Evolutionary conservation across 2,113 vertebrate genomes (phyloP), one percentile per base, ranked within the genome.

Genomic region (Zosterops pallidus): DNA sequence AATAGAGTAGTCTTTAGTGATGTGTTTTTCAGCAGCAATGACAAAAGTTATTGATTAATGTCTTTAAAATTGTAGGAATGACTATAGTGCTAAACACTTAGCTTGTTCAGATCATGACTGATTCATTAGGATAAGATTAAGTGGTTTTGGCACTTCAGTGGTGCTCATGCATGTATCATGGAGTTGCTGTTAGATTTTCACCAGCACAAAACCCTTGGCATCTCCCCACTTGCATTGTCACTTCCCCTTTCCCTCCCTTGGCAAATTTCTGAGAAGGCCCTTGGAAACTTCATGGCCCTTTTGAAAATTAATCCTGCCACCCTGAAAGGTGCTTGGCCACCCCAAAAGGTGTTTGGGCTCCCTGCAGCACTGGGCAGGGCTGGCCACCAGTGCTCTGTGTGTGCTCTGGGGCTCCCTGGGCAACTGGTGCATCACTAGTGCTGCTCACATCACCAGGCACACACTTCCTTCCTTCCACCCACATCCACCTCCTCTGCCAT

Each of bases 391-490:
- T 1, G 47, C 26, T 49, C 26, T 25, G 14, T 44, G 52, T 33
- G 24, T 44, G 60, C 70, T 63, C 42, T 2, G 10, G 14, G 42
- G 50, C 69, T 62, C 57, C 41, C 23, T 12, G 82, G 67, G 72
- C 92, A 82, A 81, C 84, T 3, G 53, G 26, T 33, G 50, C 78
- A 59, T 53, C 15, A 1, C 86, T 52, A 7, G 23, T 25, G 62
- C 86, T 23, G 62, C 64, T 90, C 25, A 8, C 90, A 78, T 85
- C 93, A 47, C 82, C 33, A 6, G 28, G 2, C 15, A 5, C 31
- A 82, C 56, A 4, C 92, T 93, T 96, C 94, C 95, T 90, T 94
- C 95, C 95, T 96, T 94, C 95, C 82, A 72, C 92, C 52, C 50
- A 49, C 63, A 60, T 68, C 91, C 79, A 72, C 71, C 64, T 75